Conservation (phyloP, 2,888 invertebrate genomes). For the Apamea monoglypha region DNA sequence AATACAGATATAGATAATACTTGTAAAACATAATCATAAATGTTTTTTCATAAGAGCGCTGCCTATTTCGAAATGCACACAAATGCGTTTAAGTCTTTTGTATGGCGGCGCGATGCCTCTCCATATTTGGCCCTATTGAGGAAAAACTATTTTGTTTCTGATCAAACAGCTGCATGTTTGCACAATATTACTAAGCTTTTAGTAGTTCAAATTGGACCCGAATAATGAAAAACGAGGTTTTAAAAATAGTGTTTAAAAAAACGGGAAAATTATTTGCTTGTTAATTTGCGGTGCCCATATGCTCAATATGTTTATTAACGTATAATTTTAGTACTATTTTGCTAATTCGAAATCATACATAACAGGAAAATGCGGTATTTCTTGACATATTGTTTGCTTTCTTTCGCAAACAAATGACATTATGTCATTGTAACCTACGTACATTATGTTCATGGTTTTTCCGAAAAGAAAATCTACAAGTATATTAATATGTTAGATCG, state of each 20-base stretch:
- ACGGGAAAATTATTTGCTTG: slow-evolving; percentile 17
- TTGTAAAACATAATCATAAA: slow-evolving; percentile 38
- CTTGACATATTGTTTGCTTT: slow-evolving; percentile 26
- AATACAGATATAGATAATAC: slow-evolving; percentile 38
- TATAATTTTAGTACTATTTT: slow-evolving; percentile 24
- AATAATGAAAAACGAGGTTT: background rate
- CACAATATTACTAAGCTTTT: slow-evolving; percentile 10
- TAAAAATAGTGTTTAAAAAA: background rate
- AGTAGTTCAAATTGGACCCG: background rate
- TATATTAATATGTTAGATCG: slow-evolving; percentile 16
- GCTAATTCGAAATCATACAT: slow-evolving; percentile 19
- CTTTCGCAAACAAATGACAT: slow-evolving; percentile 10
- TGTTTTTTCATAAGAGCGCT: slow-evolving; percentile 31
- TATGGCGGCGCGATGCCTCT: slow-evolving; percentile 67
- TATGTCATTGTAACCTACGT: slow-evolving; percentile 14
- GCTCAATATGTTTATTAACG: slow-evolving; percentile 15
- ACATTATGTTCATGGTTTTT: slow-evolving; percentile 24
- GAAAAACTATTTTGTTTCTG: slow-evolving; percentile 15
- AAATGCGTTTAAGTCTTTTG: slow-evolving; percentile 85
- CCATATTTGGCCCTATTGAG: slow-evolving; percentile 45
- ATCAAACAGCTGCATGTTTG: slow-evolving; percentile 4
- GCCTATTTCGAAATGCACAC: slow-evolving; percentile 31
- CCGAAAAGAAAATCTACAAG: slow-evolving; percentile 29
- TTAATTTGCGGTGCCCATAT: slow-evolving; percentile 23
- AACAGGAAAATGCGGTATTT: slow-evolving; percentile 16